A percentile compares a stretch with the other conserved stretches of the same genome.
These are phyloP conservation scores for Hydrolagus affinis DNA, from an alignment of 2,113 vertebrate species.

Conservation along the genomic window DNA sequence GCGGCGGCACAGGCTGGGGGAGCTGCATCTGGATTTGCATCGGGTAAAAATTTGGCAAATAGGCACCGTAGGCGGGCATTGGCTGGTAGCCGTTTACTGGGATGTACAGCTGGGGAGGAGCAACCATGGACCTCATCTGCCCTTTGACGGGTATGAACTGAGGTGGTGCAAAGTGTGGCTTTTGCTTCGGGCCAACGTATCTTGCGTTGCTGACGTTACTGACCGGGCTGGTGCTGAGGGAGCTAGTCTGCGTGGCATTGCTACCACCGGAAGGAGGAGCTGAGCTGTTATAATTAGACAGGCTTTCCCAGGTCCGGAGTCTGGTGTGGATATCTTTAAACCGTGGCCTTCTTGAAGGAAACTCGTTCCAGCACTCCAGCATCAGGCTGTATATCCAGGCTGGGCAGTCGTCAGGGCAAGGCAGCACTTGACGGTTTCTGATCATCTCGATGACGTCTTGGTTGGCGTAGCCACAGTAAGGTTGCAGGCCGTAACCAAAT, in stretches of 20 bases:
- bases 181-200: constrained; percentile 78
- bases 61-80: constrained; percentile 78
- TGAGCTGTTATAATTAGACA: constrained; percentile 83
- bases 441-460: constrained; percentile 96
- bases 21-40: constrained; percentile 90
- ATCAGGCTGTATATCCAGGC: constrained; percentile 88
- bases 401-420: constrained; percentile 88
- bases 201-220: constrained; percentile 84
- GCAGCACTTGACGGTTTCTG: constrained; percentile 73
- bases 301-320: constrained; percentile 82
- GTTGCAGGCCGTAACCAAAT: constrained; percentile 92
- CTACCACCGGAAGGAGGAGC: constrained; percentile 86
- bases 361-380: constrained; percentile 92
- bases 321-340: constrained; percentile 91
- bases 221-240: constrained; percentile 88
- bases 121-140: constrained; percentile 78
- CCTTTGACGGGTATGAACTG: constrained; percentile 86
- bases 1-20: constrained; percentile 76
- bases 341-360: constrained; percentile 76
- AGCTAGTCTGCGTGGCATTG: constrained; percentile 92
- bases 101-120: constrained; percentile 85
- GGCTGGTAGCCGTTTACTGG: constrained; percentile 92
- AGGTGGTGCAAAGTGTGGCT: constrained; percentile 76
- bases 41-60: constrained; percentile 90
- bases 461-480: constrained; percentile 91